Conservation (phyloP, 1,140 invertebrate species). For the Caenorhabditis latens region DNA sequence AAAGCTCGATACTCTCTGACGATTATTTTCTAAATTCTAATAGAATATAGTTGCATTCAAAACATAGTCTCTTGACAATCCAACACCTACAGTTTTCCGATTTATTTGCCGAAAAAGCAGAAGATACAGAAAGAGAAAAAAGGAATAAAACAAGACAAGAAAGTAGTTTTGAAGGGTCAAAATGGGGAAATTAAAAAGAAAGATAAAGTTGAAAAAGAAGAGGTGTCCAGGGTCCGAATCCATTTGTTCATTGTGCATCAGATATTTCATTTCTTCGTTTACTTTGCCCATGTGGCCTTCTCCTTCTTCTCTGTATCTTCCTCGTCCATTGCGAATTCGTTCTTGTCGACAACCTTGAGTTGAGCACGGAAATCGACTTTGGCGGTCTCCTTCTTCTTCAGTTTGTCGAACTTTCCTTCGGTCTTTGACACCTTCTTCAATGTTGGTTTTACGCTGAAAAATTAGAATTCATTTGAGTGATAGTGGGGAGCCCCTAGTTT, state of each 20-base stretch:
- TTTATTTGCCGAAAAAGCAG: constrained; percentile 25
- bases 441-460: constrained; percentile 90
- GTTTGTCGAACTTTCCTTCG: constrained; percentile 97
- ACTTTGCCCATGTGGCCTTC: constrained; percentile 69
- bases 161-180: constrained; percentile 22
- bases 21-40: too few relatives aligned
- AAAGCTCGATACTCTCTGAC: too few relatives aligned
- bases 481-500: not conserved
- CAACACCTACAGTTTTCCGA: not conserved
- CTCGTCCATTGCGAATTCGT: constrained; percentile 97
- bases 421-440: constrained; percentile 99
- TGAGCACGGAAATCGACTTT: constrained; percentile 99
- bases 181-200: constrained; percentile 14
- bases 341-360: constrained; percentile 97
- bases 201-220: not conserved
- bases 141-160: not conserved
- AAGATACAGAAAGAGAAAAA: constrained; percentile 4
- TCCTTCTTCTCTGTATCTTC: constrained; percentile 77
- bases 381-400: constrained; percentile 90
- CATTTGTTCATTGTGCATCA: not conserved
- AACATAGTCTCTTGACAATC: too few relatives aligned
- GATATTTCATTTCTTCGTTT: constrained; percentile 4
- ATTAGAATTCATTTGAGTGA: not conserved
- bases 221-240: not conserved
- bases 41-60: too few relatives aligned